phyloP scores from a whole-genome alignment of 2,888 invertebrate genomes.

The Pristionchus maxplancki region DNA sequence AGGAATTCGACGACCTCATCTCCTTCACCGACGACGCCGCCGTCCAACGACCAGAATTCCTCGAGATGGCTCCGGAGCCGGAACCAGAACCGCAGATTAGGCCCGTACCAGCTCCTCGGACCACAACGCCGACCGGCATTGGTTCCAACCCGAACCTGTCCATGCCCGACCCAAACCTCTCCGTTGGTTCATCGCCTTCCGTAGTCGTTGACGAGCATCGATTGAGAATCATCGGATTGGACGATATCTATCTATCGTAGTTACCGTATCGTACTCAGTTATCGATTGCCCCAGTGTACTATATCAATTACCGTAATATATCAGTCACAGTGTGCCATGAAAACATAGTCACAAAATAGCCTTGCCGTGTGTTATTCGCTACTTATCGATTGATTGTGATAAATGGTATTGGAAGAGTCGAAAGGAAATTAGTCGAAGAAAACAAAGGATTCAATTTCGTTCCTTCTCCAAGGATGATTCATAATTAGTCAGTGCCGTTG shows the following conservation, averaged over 20 bases:
- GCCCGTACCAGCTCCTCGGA: neutral
- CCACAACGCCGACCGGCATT: neutral
- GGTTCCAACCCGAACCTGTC: neutral
- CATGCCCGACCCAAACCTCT: neutral
- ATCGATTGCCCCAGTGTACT: neutral
- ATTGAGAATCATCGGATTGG: conserved; percentile 18
- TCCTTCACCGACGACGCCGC: conserved; percentile 22
- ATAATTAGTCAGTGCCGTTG: neutral
- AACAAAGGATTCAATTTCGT: neutral
- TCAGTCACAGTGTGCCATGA: neutral
- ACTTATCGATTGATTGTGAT: conserved; percentile 18
- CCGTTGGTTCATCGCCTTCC: neutral
- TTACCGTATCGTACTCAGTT: neutral
- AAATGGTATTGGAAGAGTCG: neutral
- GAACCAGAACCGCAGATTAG: neutral
- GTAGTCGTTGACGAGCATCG: conserved; percentile 40
- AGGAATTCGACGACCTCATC: conserved; percentile 36
- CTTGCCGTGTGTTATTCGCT: neutral
- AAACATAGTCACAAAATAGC: neutral
- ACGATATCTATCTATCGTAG: neutral
- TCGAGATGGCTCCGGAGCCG: conserved; percentile 19
- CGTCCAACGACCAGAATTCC: conserved; percentile 4
- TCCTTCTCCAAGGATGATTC: neutral
- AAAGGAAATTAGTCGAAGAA: neutral
- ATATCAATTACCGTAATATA: neutral